Base-by-base conservation (phyloP, 2,797 vertebrate genomes). In the Siniperca scherzeri region DNA sequence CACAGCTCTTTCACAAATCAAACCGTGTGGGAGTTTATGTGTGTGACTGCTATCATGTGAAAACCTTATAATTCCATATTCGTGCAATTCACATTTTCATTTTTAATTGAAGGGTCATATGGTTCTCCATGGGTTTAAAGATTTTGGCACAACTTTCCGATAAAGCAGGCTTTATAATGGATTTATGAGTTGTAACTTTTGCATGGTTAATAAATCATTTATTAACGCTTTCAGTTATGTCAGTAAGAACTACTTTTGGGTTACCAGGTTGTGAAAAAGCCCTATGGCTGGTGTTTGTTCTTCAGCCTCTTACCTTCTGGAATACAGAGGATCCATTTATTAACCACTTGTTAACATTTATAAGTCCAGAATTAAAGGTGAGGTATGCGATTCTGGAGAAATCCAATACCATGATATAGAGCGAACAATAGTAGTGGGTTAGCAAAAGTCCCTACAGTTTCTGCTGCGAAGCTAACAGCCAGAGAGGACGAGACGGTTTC, bases 1-100 rank as follows among this genome's bases (percentile, higher is more conserved):
- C 91, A 85, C 90, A 84, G 88, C 79, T 89, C 90, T 88, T 92
- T 92, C 86, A 93, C 84, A 84, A 90, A 88, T 89, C 88, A 83
- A 78, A 80, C 80, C 64, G 40, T 86, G 84, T 90, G 87, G 85
- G 91, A 88, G 88, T 91, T 88, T 84, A 70, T 86, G 73, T 81
- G 80, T 82, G 85, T 60, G 75, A 81, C 84, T 84, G 89, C 79
- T 78, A 84, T 90, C 84, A 87, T 89, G 84, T 81, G 85, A 82
- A 91, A 92, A 88, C 81, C 87, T 72, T 76, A 71, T 78, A 79
- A 91, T 82, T 87, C 68, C 80, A 81, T 61, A 75, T 82, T 88
- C 14, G 7, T 13, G 30, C 42, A 44, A 44, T 44, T 44, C 42
- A 44, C 42, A 44, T 52, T 64, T 82, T 88, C 48, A 21, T 60